Evolutionary conservation across 2,113 vertebrate species (phyloP).

Genomic region (Vulpes vulpes): DNA sequence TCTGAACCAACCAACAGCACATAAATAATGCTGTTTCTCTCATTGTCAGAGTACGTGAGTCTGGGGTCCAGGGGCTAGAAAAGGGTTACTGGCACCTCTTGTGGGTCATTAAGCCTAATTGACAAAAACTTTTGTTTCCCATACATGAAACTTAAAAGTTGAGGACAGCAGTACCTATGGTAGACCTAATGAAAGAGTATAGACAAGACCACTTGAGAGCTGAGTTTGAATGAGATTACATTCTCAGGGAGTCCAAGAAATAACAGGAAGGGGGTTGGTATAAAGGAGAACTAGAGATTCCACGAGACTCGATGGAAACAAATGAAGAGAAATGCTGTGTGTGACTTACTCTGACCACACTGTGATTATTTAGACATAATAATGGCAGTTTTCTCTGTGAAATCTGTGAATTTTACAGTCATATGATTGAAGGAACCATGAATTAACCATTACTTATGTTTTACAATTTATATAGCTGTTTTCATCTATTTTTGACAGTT

Average conservation of each 20-base stretch:
- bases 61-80: background rate
- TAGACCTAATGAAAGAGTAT: background rate
- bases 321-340: background rate
- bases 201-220: background rate
- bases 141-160: background rate
- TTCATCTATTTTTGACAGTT: background rate
- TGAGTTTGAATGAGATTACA: background rate
- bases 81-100: background rate
- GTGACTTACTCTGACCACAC: background rate
- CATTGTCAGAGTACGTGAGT: background rate
- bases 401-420: conserved; percentile 43
- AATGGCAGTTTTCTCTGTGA: background rate
- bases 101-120: background rate
- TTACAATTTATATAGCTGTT: conserved; percentile 14
- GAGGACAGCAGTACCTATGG: background rate
- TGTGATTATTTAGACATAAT: background rate
- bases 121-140: conserved; percentile 16
- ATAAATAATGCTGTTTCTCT: background rate
- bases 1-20: background rate
- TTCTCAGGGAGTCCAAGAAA: conserved; percentile 10
- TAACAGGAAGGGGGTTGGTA: background rate
- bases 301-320: background rate
- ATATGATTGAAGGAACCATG: background rate
- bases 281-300: background rate
- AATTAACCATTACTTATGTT: background rate